These are phyloP conservation scores for Conus betulinus DNA, from an alignment of 1,140 invertebrate species.

Conservation along the genomic window DNA sequence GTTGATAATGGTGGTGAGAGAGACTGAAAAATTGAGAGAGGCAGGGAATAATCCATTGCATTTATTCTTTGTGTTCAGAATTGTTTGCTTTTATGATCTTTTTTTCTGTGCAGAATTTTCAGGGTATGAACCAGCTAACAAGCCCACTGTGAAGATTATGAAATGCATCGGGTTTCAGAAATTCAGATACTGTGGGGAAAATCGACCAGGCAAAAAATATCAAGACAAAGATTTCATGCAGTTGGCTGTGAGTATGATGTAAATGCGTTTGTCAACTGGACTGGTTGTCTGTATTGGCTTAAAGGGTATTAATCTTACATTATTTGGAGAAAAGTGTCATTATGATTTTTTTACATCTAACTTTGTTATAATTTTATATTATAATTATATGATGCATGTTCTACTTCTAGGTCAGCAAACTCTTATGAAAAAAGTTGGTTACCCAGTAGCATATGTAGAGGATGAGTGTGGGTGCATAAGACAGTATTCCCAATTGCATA, in stretches of 20 bases:
- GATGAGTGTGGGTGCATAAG: no score
- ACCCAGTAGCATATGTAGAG: no score
- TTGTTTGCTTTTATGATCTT: background rate
- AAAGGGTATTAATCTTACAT: no score
- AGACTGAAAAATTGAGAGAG: background rate
- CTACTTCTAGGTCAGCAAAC: no score
- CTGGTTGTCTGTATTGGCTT: no score
- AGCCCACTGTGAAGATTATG: conserved; percentile 32
- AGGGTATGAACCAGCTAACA: background rate
- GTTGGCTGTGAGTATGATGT: conserved; percentile 32
- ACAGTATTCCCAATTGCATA: no score
- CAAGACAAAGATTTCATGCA: conserved; percentile 49
- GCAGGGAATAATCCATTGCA: background rate
- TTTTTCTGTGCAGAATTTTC: background rate
- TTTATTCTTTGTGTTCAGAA: background rate
- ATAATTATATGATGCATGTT: no score
- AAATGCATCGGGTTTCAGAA: conserved; percentile 46
- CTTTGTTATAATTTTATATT: no score
- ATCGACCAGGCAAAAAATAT: conserved; percentile 48
- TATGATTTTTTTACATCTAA: no score
- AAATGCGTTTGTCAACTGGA: no score
- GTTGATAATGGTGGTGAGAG: background rate
- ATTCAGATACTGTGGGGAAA: conserved; percentile 47
- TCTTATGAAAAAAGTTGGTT: no score
- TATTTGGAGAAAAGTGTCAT: no score